Percentiles rank a stretch among this genome's conserved stretches.
Conservation (phyloP, 2,113 vertebrate genomes). For the Prunella himalayana region DNA sequence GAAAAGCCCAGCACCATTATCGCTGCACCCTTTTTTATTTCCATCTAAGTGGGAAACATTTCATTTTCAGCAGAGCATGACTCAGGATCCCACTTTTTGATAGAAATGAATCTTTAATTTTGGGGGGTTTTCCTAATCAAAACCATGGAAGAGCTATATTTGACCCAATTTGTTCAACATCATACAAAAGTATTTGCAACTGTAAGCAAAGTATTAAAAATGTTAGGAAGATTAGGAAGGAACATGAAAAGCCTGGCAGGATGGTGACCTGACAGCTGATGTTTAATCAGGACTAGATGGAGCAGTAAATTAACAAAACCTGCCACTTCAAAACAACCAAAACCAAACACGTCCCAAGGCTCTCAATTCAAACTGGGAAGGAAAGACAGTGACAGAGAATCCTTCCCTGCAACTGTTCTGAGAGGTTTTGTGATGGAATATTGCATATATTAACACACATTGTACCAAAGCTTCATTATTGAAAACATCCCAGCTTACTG, state of each 20-base stretch:
- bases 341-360: background rate
- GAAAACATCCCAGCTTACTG: background rate
- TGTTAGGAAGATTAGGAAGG: background rate
- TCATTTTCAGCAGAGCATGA: background rate
- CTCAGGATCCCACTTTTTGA: background rate
- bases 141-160: background rate
- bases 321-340: background rate
- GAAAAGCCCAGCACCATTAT: background rate
- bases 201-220: background rate
- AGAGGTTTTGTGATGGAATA: background rate
- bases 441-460: background rate
- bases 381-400: background rate
- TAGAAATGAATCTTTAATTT: background rate
- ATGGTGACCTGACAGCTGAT: slow-evolving; percentile 1
- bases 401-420: background rate
- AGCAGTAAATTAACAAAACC: slow-evolving; percentile 10
- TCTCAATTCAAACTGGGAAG: background rate
- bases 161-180: background rate
- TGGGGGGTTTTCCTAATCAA: background rate
- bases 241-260: background rate
- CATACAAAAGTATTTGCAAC: background rate
- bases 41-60: background rate
- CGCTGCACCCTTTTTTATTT: background rate
- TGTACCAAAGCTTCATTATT: background rate
- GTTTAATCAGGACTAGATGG: background rate